Base-by-base conservation (phyloP, 2,888 invertebrate genomes). In the Drosophila siamana region DNA sequence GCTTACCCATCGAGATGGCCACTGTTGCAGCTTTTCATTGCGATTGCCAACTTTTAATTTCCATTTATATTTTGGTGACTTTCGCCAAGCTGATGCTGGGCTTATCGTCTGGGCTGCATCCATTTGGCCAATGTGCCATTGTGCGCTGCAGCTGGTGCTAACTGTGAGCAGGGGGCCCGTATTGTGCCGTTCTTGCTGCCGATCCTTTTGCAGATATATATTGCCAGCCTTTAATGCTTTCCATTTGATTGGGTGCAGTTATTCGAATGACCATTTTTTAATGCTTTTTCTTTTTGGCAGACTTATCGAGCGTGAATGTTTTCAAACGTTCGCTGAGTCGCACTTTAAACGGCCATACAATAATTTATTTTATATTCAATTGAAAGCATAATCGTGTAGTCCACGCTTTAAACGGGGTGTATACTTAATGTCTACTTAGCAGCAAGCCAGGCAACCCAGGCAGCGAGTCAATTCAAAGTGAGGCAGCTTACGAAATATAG, bases 31-130 rank as follows among this genome's bases (percentile, higher is more conserved):
- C 55, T 54, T 51, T 51, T 76, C 22, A 24, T 47, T 22, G 22
- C 55, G 54, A 52, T 65, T 77, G 69, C 69, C 69, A 85, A 75
- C 76, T 81, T 81, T 81, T 82, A 85, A 82, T 85, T 81, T 85
- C 57, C 79, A 70, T 86, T 81, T 79, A 75, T 78, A 72, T 69
- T 70, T 71, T 78, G 70, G 66, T 64, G 81, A 81, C 75, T 74
- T 77, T 54, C 70, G 62, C 16, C 50, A 59, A 62, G 61, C 62
- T 69, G 75, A 38, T 57, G 72, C 54, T 15, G 33, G 57, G 72
- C 65, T 74, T 80, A 81, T 85, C 72, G 67, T 50, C 36, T n/a
- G 28, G 15, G 19, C 30, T 55, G 54, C 57, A 56, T 22, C 48
- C 30, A 16, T 41, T 57, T 38, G 13, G 40, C 40, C 24, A 55